Evolutionary conservation across 2,113 vertebrate species (phyloP).

Genomic region (Ammodytes marinus): DNA sequence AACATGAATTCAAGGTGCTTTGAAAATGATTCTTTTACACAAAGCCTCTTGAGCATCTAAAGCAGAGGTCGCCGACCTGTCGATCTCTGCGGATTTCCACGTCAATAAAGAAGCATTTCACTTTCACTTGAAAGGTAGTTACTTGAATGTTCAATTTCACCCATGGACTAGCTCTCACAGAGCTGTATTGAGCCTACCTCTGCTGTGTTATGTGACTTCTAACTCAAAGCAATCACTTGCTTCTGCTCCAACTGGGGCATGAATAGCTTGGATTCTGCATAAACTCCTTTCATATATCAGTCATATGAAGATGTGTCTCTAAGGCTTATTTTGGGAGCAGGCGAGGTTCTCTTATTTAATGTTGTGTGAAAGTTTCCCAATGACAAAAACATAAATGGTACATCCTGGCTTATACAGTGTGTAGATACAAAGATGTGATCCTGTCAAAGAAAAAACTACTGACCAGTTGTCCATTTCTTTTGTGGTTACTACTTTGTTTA

Average conservation of each 20-base stretch:
- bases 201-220: too few relatives aligned
- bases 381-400: not conserved
- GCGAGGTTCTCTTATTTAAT: not conserved
- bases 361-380: not conserved
- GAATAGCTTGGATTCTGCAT: too few relatives aligned
- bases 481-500: not conserved
- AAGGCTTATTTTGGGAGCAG: not conserved
- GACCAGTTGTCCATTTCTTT: too few relatives aligned
- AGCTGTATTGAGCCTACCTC: too few relatives aligned
- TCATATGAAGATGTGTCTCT: not conserved
- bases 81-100: not conserved
- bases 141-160: not conserved
- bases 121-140: not conserved
- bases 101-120: not conserved
- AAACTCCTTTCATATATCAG: not conserved
- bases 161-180: too few relatives aligned
- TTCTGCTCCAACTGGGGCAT: too few relatives aligned
- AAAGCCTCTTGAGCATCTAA: not conserved
- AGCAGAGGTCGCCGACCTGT: not conserved
- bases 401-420: not conserved
- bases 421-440: not conserved
- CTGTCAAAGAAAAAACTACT: not conserved
- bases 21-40: too few relatives aligned
- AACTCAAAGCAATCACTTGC: too few relatives aligned
- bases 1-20: too few relatives aligned